A percentile compares a stretch with the other conserved stretches of the same genome.
phyloP scores from a whole-genome alignment of 2,888 invertebrate species.

The Thereva nobilitata region DNA sequence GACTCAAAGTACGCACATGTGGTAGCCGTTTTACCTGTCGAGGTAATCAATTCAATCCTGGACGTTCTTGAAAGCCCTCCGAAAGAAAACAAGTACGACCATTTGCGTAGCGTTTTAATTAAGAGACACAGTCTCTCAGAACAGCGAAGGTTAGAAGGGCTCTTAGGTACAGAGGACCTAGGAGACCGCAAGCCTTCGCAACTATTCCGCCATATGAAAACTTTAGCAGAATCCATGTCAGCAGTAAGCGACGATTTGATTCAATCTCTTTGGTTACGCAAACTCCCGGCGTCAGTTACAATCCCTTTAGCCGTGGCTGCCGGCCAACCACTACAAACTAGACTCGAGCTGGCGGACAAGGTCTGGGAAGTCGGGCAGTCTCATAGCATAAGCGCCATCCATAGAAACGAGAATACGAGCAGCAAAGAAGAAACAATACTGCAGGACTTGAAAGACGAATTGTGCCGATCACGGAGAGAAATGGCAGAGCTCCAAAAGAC shows the following conservation, averaged over 20 bases:
- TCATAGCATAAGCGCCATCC: no score
- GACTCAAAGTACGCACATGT: background rate
- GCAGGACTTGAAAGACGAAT: no score
- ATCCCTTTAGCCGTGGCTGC: no score
- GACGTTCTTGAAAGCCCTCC: background rate
- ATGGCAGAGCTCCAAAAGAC: no score
- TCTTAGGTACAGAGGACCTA: constrained; percentile 1
- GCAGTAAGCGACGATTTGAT: background rate
- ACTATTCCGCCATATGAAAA: background rate
- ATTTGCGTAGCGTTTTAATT: background rate
- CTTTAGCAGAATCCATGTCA: background rate
- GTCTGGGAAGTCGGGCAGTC: no score
- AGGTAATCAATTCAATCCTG: background rate
- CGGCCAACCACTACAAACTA: no score
- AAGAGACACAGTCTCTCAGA: background rate
- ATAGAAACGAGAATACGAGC: no score
- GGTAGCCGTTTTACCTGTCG: background rate
- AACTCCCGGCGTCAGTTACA: background rate
- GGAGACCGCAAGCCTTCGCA: constrained; percentile 4
- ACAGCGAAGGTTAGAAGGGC: constrained; percentile 3
- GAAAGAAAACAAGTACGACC: background rate
- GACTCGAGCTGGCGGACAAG: no score
- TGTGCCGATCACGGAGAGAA: no score
- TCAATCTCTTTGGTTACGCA: background rate
- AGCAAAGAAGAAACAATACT: no score